Conservation (phyloP, 1,140 invertebrate species). For the Myzus persicae region DNA sequence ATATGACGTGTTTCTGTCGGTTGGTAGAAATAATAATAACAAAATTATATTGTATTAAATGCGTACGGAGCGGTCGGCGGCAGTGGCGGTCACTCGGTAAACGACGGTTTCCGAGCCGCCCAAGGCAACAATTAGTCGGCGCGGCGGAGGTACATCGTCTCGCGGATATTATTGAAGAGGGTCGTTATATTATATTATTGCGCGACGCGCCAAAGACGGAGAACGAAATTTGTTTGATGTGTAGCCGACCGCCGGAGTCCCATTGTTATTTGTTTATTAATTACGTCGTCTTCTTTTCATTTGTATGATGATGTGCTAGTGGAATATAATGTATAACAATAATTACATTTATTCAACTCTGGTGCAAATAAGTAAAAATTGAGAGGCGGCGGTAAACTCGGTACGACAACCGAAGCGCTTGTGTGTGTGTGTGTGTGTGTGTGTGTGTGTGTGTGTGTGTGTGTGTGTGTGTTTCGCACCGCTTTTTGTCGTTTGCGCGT, state of each 20-base stretch:
- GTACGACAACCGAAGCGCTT: not conserved
- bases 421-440: not conserved
- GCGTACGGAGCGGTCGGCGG: not conserved
- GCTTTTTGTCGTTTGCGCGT: not conserved
- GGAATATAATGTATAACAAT: not conserved
- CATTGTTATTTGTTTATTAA: conserved; percentile 43
- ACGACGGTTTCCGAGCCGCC: conserved; percentile 10
- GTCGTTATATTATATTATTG: conserved; percentile 28
- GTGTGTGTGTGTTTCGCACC: not conserved
- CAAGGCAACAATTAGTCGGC: conserved; percentile 1
- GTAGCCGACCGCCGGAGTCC: not conserved
- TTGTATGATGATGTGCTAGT: not conserved
- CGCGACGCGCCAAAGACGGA: not conserved
- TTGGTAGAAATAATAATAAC: not conserved
- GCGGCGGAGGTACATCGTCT: not conserved
- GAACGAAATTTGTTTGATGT: conserved; percentile 24
- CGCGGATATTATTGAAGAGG: conserved; percentile 10
- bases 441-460: not conserved
- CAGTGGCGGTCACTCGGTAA: not conserved
- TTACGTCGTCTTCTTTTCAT: conserved; percentile 24
- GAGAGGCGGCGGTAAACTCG: not conserved
- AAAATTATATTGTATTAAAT: not conserved
- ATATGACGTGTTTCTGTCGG: not conserved
- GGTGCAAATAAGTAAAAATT: not conserved
- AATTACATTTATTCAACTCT: not conserved